Percentiles rank a stretch among this genome's conserved stretches.
phyloP scores from a whole-genome alignment of 2,797 vertebrate species.

The Centroberyx gerrardi region DNA sequence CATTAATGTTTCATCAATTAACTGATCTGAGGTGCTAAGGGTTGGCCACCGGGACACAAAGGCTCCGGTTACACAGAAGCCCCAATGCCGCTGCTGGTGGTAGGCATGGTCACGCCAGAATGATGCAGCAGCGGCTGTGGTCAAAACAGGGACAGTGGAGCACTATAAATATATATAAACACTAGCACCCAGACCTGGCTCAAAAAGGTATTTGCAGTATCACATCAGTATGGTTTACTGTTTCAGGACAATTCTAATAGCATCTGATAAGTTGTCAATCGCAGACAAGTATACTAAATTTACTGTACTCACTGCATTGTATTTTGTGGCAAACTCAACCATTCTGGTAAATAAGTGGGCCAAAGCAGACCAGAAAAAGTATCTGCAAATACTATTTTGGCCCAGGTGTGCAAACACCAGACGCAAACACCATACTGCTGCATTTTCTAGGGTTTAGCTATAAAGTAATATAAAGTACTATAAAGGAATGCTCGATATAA shows the following conservation, averaged over 20 bases:
- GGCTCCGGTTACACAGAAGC: conserved; percentile 60
- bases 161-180: conserved; percentile 25
- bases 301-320: background rate
- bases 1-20: conserved; percentile 80
- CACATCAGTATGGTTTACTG: background rate
- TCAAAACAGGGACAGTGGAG: conserved; percentile 30
- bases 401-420: no score
- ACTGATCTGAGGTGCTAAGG: conserved; percentile 56
- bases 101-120: conserved; percentile 18
- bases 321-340: no score
- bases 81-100: conserved; percentile 21
- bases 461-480: background rate
- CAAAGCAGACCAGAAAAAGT: background rate
- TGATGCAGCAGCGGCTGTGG: conserved; percentile 27
- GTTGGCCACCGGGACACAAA: conserved; percentile 49
- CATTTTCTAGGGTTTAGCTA: background rate
- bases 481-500: background rate
- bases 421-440: no score
- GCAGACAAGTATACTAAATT: no score
- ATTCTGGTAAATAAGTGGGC: background rate
- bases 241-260: background rate
- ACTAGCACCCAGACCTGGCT: background rate
- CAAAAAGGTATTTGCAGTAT: background rate
- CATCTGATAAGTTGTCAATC: background rate
- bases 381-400: background rate